Conservation (phyloP, 1,140 invertebrate species). For the Drosophila willistoni region DNA sequence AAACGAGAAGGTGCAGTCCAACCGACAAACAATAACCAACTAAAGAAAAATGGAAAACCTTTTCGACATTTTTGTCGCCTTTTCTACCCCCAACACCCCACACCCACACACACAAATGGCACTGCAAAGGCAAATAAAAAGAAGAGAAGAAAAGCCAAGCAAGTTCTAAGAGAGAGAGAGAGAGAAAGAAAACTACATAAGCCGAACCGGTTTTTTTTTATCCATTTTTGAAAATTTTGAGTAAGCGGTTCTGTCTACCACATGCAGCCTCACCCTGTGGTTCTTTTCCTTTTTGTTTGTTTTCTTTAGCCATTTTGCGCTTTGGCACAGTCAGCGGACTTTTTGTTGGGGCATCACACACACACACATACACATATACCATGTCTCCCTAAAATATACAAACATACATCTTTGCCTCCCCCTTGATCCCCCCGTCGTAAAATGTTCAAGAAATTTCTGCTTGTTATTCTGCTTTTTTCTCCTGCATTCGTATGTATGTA, state of each 20-base stretch:
- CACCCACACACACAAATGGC: slow-evolving; percentile 19
- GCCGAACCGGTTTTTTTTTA: slow-evolving; percentile 63
- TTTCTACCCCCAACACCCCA: background rate
- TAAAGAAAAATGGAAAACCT: background rate
- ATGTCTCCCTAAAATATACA: no score
- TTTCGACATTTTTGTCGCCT: slow-evolving; percentile 37
- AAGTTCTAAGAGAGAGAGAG: background rate
- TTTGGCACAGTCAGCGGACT: slow-evolving; percentile 28
- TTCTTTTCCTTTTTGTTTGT: background rate
- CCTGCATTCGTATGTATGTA: background rate
- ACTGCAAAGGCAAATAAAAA: slow-evolving; percentile 19
- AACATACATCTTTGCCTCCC: background rate
- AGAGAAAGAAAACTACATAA: slow-evolving; percentile 60
- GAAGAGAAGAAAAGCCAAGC: background rate
- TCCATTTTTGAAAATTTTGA: slow-evolving; percentile 60
- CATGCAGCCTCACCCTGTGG: slow-evolving; percentile 1
- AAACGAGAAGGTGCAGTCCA: background rate
- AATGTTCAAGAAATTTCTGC: slow-evolving; percentile 47
- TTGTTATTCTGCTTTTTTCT: background rate
- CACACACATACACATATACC: background rate
- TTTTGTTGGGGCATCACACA: background rate
- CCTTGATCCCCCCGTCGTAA: slow-evolving; percentile 9
- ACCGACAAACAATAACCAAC: background rate
- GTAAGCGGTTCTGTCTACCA: slow-evolving; percentile 44
- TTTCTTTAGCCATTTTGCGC: slow-evolving; percentile 18